Percentiles rank a stretch among this genome's conserved stretches.
Conservation (phyloP, 2,888 invertebrate species). For the Orchesella flavescens region DNA sequence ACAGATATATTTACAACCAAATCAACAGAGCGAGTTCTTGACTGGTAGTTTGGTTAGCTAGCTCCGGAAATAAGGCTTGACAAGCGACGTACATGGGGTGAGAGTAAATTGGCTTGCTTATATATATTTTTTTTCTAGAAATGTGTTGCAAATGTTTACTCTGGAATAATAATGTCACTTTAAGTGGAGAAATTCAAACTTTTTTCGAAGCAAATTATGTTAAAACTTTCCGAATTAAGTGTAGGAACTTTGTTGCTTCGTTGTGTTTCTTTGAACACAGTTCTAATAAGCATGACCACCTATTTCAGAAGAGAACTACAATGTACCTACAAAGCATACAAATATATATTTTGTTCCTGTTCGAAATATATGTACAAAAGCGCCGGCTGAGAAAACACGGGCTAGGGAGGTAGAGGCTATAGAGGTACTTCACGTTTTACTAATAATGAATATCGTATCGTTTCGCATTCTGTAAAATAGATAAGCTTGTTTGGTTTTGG, state of each 20-base stretch:
- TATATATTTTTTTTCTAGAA: background rate
- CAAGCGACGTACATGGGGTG: background rate
- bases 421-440: background rate
- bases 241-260: constrained; percentile 26
- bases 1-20: background rate
- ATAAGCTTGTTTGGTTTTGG: background rate
- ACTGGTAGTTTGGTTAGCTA: background rate
- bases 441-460: background rate
- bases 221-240: constrained; percentile 53
- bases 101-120: too few species aligned
- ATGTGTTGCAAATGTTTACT: constrained; percentile 20
- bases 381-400: too few species aligned
- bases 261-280: constrained; percentile 22
- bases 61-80: background rate
- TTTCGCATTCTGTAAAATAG: background rate
- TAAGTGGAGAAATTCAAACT: constrained; percentile 32
- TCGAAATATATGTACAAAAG: too few species aligned
- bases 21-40: background rate
- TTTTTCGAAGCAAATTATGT: constrained; percentile 41
- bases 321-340: too few species aligned
- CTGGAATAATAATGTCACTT: constrained; percentile 27
- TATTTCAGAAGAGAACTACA: background rate
- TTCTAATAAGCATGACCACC: too few species aligned
- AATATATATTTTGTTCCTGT: too few species aligned
- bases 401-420: too few species aligned